A percentile compares a stretch with the other conserved stretches of the same genome.
These are phyloP conservation scores for Neolamprologus sp. DNA, from an alignment of 2,113 vertebrate species.

Conservation along the genomic window DNA sequence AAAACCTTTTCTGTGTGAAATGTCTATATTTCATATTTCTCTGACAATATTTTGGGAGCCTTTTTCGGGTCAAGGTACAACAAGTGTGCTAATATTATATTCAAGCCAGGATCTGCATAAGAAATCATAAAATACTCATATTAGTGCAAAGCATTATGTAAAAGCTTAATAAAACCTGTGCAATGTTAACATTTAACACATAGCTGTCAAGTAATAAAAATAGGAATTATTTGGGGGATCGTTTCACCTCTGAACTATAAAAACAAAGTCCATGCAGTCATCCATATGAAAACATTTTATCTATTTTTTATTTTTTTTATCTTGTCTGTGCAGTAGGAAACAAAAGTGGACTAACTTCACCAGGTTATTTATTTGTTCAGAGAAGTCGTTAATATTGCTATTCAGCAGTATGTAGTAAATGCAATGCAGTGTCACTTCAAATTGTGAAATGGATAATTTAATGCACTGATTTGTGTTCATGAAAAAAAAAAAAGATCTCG, in stretches of 20 bases:
- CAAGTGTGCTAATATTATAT: not conserved
- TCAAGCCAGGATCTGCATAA: not conserved
- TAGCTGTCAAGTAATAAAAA: not conserved
- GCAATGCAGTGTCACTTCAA: not conserved
- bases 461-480: not conserved
- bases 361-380: not conserved
- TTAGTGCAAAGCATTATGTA: not conserved
- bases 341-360: not conserved
- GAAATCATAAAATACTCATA: not conserved
- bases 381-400: not conserved
- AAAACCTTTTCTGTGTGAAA: not conserved
- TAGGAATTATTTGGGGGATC: not conserved
- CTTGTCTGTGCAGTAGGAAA: not conserved
- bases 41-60: not conserved
- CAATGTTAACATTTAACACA: not conserved
- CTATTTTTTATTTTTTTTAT: not conserved
- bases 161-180: not conserved
- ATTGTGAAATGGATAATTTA: not conserved
- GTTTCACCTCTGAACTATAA: not conserved
- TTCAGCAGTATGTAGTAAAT: not conserved
- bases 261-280: not conserved
- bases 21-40: not conserved
- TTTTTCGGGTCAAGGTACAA: rapidly evolving
- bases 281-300: not conserved
- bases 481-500: not conserved